Evolutionary conservation across 2,797 vertebrate genomes (phyloP).

Genomic region (Fringilla coelebs): DNA sequence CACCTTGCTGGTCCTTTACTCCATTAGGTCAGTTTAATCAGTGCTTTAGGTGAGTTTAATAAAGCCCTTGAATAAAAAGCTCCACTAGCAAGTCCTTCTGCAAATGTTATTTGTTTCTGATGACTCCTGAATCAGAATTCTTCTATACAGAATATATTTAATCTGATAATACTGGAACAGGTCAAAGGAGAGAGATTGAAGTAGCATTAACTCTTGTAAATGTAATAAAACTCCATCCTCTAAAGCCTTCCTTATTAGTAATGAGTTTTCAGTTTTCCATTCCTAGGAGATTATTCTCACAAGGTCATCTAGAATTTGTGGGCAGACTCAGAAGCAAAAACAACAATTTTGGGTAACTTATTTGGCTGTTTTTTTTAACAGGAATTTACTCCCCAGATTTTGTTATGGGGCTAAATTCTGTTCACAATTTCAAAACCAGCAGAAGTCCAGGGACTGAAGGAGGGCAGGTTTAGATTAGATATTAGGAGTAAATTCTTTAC

Average conservation of each 20-base stretch:
- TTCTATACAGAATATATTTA: constrained; percentile 4
- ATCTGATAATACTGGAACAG: constrained; percentile 1
- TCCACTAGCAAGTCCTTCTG: background rate
- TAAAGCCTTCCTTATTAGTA: constrained; percentile 26
- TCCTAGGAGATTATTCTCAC: constrained; percentile 27
- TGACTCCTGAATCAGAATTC: constrained; percentile 6
- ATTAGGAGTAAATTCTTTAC: background rate
- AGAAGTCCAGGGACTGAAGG: background rate
- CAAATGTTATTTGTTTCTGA: constrained; percentile 35
- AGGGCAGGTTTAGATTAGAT: background rate
- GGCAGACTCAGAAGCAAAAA: background rate
- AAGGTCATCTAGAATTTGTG: background rate
- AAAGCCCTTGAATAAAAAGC: background rate
- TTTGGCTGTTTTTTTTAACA: background rate
- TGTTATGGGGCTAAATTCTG: background rate
- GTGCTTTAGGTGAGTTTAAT: background rate
- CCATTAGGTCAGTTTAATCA: background rate
- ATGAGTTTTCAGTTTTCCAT: constrained; percentile 36
- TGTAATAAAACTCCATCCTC: constrained; percentile 48
- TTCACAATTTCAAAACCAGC: background rate
- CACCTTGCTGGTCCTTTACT: background rate
- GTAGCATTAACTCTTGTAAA: constrained; percentile 50
- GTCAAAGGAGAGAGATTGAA: constrained; percentile 35
- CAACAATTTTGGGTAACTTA: background rate
- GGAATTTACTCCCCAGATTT: background rate